These are phyloP conservation scores for Rotaria sp. DNA, from an alignment of 2,888 invertebrate species.

Conservation along the genomic window DNA sequence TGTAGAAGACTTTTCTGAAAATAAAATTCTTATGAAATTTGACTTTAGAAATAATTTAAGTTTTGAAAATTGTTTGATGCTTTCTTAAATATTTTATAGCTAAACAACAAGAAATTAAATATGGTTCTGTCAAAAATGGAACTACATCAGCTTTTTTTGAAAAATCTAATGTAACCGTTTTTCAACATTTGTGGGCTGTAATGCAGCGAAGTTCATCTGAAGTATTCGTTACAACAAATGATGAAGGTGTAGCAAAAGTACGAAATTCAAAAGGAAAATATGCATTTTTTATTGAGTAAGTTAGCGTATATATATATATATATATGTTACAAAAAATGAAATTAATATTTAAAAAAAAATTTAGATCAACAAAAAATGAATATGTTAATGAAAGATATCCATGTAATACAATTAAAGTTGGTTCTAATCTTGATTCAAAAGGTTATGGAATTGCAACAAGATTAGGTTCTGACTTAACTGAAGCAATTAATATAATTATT, in stretches of 20 bases:
- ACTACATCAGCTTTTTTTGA: constrained; percentile 73
- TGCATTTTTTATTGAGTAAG: constrained; percentile 58
- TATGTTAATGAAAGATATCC: constrained; percentile 80
- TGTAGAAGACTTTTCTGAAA: too few relatives aligned
- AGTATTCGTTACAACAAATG: constrained; percentile 38
- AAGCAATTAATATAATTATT: constrained; percentile 77
- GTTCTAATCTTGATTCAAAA: constrained; percentile 69
- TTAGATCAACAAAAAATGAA: constrained; percentile 62
- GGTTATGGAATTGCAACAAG: constrained; percentile 91
- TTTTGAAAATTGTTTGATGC: constrained; percentile 53
- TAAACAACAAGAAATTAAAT: constrained; percentile 62
- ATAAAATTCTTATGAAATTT: too few relatives aligned
- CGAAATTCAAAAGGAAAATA: constrained; percentile 62
- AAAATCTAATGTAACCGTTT: constrained; percentile 33
- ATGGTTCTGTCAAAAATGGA: constrained; percentile 53
- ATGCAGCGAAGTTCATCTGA: constrained; percentile 33
- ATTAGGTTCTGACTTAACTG: constrained; percentile 82
- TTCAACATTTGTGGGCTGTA: constrained; percentile 37
- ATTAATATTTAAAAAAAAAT: neutral
- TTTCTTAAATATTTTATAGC: constrained; percentile 58
- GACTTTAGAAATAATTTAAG: too few relatives aligned
- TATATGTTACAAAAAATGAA: neutral
- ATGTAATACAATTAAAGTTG: constrained; percentile 70
- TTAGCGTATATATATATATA: neutral
- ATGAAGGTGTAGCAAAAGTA: constrained; percentile 39